A percentile compares a stretch with the other conserved stretches of the same genome.
Conservation (phyloP, 2,888 invertebrate species). For the Thelaira solivaga region DNA sequence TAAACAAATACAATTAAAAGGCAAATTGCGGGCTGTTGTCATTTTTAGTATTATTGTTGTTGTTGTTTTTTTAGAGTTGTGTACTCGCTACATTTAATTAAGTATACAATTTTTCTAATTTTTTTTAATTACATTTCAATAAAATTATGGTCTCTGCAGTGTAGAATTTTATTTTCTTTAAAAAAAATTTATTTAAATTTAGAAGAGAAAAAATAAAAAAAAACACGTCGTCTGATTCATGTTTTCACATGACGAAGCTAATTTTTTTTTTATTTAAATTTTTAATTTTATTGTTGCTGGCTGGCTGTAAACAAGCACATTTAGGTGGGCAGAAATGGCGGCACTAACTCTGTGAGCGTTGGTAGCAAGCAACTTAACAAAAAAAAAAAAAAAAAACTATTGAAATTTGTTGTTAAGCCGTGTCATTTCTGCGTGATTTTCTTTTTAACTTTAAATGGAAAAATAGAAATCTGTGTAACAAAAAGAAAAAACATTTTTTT, state of each 20-base stretch:
- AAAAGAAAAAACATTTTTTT: neutral
- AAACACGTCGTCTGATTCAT: no score
- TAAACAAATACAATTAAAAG: conserved; percentile 33
- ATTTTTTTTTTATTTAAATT: conserved; percentile 5
- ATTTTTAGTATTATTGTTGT: neutral
- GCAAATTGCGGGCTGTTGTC: no score
- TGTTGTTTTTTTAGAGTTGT: neutral
- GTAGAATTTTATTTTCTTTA: conserved; percentile 2
- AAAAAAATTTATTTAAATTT: neutral
- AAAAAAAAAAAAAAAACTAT: conserved; percentile 14
- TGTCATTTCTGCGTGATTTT: neutral
- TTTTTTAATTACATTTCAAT: conserved; percentile 45
- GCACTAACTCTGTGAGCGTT: conserved; percentile 50
- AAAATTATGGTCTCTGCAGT: conserved; percentile 29
- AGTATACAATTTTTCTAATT: no score
- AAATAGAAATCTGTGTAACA: neutral
- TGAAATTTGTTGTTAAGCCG: neutral
- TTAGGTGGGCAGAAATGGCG: conserved; percentile 52
- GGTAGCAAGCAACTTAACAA: conserved; percentile 39
- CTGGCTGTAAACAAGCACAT: conserved; percentile 2
- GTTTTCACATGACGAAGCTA: conserved; percentile 31
- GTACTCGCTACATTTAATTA: neutral
- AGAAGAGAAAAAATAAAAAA: conserved; percentile 26
- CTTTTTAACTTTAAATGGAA: neutral
- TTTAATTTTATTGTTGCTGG: neutral